phyloP scores from a whole-genome alignment of 2,888 invertebrate genomes.

The Ptilodon capucinus region DNA sequence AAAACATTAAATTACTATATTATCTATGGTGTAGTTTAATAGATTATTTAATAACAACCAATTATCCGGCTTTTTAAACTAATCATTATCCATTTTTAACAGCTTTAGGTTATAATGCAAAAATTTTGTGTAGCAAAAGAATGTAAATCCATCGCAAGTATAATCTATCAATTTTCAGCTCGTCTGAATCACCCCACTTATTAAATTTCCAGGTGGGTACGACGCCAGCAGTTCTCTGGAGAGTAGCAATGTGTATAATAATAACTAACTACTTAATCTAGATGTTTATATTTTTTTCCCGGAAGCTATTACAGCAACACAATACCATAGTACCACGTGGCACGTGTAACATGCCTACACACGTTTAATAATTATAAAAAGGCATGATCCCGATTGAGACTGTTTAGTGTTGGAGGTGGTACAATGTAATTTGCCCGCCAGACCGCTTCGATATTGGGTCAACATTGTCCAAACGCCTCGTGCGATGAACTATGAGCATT shows the following conservation, averaged over 20 bases:
- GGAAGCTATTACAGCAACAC: background rate
- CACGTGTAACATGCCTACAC: background rate
- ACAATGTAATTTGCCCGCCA: constrained; percentile 44
- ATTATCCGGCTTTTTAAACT: constrained; percentile 4
- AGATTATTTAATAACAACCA: background rate
- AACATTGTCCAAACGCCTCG: constrained; percentile 59
- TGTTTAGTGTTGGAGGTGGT: constrained; percentile 46
- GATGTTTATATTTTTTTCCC: background rate
- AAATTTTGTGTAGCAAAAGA: too few species aligned
- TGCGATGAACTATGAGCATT: constrained; percentile 49
- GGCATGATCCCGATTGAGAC: constrained; percentile 38
- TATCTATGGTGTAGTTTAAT: constrained; percentile 5
- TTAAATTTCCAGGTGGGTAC: too few species aligned
- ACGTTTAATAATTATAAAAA: constrained; percentile 36
- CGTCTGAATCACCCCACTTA: too few species aligned
- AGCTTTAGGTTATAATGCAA: too few species aligned
- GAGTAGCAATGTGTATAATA: background rate
- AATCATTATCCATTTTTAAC: background rate
- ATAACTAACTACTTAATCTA: too few species aligned
- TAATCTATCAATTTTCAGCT: background rate
- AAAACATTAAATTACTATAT: too few species aligned
- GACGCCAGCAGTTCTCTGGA: background rate
- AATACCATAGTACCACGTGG: background rate
- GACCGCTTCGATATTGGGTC: constrained; percentile 50
- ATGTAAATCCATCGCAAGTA: too few species aligned